Base-by-base conservation (phyloP, 2,888 invertebrate species). In the Asteroscopus sphinx region DNA sequence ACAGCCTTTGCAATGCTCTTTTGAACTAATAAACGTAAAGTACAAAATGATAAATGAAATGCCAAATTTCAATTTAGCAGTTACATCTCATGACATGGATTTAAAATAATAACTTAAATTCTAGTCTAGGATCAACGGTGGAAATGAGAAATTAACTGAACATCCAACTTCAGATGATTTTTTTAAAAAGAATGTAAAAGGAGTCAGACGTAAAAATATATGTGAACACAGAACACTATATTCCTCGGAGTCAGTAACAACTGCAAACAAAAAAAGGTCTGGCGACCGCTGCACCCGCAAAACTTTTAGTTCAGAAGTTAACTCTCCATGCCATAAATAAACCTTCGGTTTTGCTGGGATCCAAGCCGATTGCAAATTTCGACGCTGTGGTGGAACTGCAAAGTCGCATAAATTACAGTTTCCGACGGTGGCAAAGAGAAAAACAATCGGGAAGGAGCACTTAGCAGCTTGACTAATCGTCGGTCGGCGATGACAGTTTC, bases 391-490 rank as follows among this genome's bases (percentile, higher is more conserved):
- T 84, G 79, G 81, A 92, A 93, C 91, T 92, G 91, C 85, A 86
- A 92, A 93, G 92, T 93, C 93, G 89, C 92, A 93, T 94, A 93
- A 94, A 94, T 94, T 93, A 93, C 91, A 85, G 89, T 88, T 90
- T 83, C 88, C 86, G 87, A 87, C 87, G 85, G 81, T 80, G 71
- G 84, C 81, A 83, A 88, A 85, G 90, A 91, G 91, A 93, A 94
- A 93, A 93, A 93, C 91, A 92, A 92, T 90, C 85, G 86, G 85
- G 86, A 90, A 92, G 92, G 91, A 91, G 90, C 92, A 93, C 93
- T 94, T 92, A 93, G 87, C 85, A 86, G 87, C 86, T 89, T 93
- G 93, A 93, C 88, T 93, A 93, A 94, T 93, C 91, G 92, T 88
- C 80, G 83, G 83, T 79, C 86, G 83, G 85, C 84, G 86, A 89